Evolutionary conservation across 2,113 vertebrate genomes (phyloP), one percentile per base, ranked within the genome.

Genomic region (Phrynosoma platyrhinos): DNA sequence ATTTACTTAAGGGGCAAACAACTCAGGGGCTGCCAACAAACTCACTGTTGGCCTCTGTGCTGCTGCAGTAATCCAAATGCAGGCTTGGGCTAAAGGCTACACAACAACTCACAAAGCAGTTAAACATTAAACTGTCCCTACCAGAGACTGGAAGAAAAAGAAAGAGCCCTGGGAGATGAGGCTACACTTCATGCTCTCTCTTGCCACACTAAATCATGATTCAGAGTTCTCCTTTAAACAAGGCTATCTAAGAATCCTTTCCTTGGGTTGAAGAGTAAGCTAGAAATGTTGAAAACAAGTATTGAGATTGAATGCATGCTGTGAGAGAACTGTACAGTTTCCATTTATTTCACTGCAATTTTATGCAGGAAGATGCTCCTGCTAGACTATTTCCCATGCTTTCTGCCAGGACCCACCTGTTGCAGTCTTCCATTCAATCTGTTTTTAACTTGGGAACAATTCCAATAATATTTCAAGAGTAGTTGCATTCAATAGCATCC

Each of bases 11-110:
- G n/a, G 25, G 16, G n/a, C 1, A 18, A 52, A 53, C 58, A 79
- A 62, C 16, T 30, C n/a, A 4, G 2, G 47, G 25, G 86, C 23
- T 80, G 58, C 47, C 27, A 71, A 40, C 32, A 83, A 88, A 76
- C 2, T 42, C 74, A 42, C 30, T 27, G 8, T 68, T 78, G 32
- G 40, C 79, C 79, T 47, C 83, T 8, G 2, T n/a, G 18, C 79
- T 30, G 23, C 21, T 40, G 55, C 0, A 0, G 77, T 0, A 12
- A 90, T 52, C 40, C 0, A 0, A 81, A 69, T 71, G 83, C 84
- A 20, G 91, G 9, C 76, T 79, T 40, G 40, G 95, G 91, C 90
- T 94, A 94, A 96, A 95, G 93, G 95, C 95, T 95, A 90, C 23
- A 78, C 76, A 27, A 0, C 64, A 21, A 89, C 64, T 0, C 16